phyloP scores from a whole-genome alignment of 2,113 vertebrate genomes.

The Mionectes macconnelli region DNA sequence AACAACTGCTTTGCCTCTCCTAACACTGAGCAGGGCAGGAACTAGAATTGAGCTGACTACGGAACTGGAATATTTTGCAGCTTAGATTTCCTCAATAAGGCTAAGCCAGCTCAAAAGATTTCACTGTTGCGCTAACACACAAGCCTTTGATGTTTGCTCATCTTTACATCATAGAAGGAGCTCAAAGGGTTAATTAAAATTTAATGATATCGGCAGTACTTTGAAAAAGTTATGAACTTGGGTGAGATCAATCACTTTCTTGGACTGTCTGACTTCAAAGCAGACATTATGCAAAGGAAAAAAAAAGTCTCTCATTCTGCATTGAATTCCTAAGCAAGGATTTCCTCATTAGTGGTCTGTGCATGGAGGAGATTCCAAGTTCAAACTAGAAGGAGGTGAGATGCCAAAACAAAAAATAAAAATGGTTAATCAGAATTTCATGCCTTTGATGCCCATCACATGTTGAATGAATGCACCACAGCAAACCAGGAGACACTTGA shows the following conservation, averaged over 20 bases:
- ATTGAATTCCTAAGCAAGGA: conserved; percentile 82
- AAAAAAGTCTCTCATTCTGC: conserved; percentile 71
- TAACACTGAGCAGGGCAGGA: conserved; percentile 36
- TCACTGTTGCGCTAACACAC: conserved; percentile 73
- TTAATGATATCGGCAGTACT: conserved; percentile 93
- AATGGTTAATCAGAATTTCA: conserved; percentile 65
- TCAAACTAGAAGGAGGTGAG: conserved; percentile 73
- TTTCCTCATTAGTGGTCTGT: conserved; percentile 80
- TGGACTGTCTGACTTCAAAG: conserved; percentile 92
- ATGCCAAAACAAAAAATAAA: conserved; percentile 49
- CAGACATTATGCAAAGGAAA: conserved; percentile 84
- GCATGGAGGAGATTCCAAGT: conserved; percentile 76
- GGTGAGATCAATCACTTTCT: conserved; percentile 96
- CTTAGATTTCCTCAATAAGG: conserved; percentile 74
- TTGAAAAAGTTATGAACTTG: conserved; percentile 97
- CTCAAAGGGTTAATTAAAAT: conserved; percentile 99
- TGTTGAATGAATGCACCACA: conserved; percentile 41
- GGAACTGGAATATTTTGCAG: conserved; percentile 70
- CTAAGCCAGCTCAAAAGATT: conserved; percentile 78
- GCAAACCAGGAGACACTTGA: background rate
- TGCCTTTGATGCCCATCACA: conserved; percentile 63
- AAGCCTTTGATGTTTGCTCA: conserved; percentile 89
- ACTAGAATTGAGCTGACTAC: conserved; percentile 41
- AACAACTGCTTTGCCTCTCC: conserved; percentile 50
- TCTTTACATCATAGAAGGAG: conserved; percentile 93